Evolutionary conservation across 2,113 vertebrate genomes (phyloP), one percentile per base, ranked within the genome.

Genomic region (Natator depressus): DNA sequence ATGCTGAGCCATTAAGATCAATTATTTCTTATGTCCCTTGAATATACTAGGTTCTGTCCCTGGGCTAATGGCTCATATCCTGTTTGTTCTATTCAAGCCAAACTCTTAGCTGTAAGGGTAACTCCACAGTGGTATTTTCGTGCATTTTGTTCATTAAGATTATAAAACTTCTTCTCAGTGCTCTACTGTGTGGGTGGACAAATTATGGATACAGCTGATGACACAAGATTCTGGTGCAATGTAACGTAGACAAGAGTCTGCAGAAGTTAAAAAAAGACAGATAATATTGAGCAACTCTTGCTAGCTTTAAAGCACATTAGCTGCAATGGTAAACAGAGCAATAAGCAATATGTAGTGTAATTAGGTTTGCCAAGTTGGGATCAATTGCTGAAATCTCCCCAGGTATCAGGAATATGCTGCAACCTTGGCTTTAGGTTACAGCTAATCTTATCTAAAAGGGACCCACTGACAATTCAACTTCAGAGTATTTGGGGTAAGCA

Each of bases 361-460:
- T 85, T 82, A 20, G 38, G 3, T 86, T 80, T 92, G 75, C 55
- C 3, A 76, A 29, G 53, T 10, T 83, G 84, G 22, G 38, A 29
- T 69, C 53, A 91, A 72, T 80, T 90, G 12, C 49, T 81, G 62
- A 46, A 78, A 89, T 91, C 38, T 89, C 59, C 38, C 31, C 84
- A 5, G 7, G 2, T 80, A 24, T 47, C 31, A 14, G 80, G 51
- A 87, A 92, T 89, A 80, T 17, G 1, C 49, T 53, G 6, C n/a
- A 90, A 51, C 1, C n/a, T 88, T 91, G 78, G n/a, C 24, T 86
- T 51, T 50, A 59, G 6, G 11, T 87, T 83, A n/a, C 6, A 59
- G 9, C 5, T 82, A 88, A 90, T 53, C 11, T 89, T 55, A 65
- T 55, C 38, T 54, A 80, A 62, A 78, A 91, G 24, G 11, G 82